Base-by-base conservation (phyloP, 2,113 vertebrate genomes). In the Larimichthys crocea region DNA sequence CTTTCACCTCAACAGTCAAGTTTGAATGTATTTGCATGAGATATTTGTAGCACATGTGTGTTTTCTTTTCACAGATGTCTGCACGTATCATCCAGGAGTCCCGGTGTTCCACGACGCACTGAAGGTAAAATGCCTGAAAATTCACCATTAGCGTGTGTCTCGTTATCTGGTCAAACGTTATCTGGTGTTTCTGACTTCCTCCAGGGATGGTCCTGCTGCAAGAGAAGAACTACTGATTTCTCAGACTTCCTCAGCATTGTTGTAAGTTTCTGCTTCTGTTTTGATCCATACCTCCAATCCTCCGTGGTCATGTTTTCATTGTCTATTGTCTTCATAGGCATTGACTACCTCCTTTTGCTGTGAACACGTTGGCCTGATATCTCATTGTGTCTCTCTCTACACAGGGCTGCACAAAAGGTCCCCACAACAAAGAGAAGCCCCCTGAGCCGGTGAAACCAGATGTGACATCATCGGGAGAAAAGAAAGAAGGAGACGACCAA, bases 141-240 rank as follows among this genome's bases (percentile, higher is more conserved):
- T 12, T 11, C n/a, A 35, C 50, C 22, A 42, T 31, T 50, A 19
- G n/a, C 65, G 76, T 31, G 1, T 61, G 24, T 74, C 24, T 16
- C 56, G 17, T 59, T 81, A 3, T 78, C 11, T 59, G 50, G 48
- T 79, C 52, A 56, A 75, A 84, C 26, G n/a, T 66, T 56, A 64
- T 83, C 16, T n/a, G n/a, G 61, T 76, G 24, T 80, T 19, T 83
- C 16, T 67, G 65, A 26, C 67, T 52, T 66, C 88, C 84, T 65
- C 15, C 79, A 99, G 98, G 98, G 98, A 71, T 99, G 98, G 98
- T 98, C 98, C 10, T 99, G 98, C 92, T 99, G 98, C 92, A 99
- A 95, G 91, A 96, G 96, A 92, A 96, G 98, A 92, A 99, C 98
- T 26, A 99, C 97, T 0, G 98, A 99, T 89, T 99, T 99, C 86